Evolutionary conservation across 2,797 vertebrate species (phyloP).

Genomic region (Mormyrops attenuatus): DNA sequence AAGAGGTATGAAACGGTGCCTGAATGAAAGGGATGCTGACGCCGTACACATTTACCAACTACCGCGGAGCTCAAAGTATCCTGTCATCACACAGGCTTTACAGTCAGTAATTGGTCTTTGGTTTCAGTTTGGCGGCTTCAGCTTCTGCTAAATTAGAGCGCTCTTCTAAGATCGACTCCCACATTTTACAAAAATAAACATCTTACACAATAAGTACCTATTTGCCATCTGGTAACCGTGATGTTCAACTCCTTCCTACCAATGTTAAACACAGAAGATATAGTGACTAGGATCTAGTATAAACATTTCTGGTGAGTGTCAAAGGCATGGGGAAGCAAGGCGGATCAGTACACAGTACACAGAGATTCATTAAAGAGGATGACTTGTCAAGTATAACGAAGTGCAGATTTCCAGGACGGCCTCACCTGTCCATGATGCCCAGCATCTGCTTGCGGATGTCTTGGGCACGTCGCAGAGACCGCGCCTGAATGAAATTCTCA

Average conservation of each 20-base stretch:
- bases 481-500: conserved; percentile 96
- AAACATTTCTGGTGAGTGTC: not conserved
- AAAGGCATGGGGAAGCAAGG: not conserved
- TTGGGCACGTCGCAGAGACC: conserved; percentile 86
- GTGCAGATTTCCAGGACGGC: not conserved
- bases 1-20: not conserved
- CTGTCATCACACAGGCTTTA: not conserved
- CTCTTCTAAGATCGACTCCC: not conserved
- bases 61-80: not conserved
- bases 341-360: not conserved
- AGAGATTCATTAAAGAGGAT: not conserved
- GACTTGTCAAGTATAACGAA: not conserved
- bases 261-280: not conserved
- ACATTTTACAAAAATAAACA: conserved; percentile 1
- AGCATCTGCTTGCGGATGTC: conserved; percentile 99
- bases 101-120: not conserved
- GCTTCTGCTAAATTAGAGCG: not conserved
- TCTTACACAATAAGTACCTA: not conserved
- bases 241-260: not conserved
- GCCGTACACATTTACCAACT: not conserved
- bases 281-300: not conserved
- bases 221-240: not conserved
- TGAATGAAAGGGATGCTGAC: not conserved
- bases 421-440: conserved; percentile 95
- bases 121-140: not conserved